Percentiles rank a stretch among this genome's conserved stretches.
phyloP scores from a whole-genome alignment of 2,797 vertebrate species.

The Capromys pilorides region DNA sequence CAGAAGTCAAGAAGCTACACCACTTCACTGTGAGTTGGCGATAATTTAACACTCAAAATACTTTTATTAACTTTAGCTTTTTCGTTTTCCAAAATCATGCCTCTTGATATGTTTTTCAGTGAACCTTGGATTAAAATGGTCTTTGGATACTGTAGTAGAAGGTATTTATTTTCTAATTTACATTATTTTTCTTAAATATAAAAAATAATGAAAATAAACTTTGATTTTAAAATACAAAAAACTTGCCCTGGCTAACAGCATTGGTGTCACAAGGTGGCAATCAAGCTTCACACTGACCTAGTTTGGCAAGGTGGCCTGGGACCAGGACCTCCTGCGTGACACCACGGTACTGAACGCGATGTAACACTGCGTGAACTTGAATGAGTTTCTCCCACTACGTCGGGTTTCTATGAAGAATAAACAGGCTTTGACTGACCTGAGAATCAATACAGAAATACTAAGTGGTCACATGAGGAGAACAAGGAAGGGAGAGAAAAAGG shows the following conservation, averaged over 20 bases:
- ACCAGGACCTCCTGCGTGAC: not conserved
- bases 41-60: constrained; percentile 41
- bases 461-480: not conserved
- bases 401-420: not conserved
- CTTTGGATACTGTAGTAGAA: constrained; percentile 52
- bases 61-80: constrained; percentile 40
- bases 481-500: not conserved
- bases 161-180: constrained; percentile 61
- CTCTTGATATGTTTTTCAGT: constrained; percentile 56
- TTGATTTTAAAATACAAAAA: constrained; percentile 67
- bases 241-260: not conserved
- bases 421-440: not conserved
- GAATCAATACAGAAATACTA: not conserved
- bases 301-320: not conserved
- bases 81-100: constrained; percentile 55
- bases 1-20: not conserved
- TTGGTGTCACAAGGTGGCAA: not conserved
- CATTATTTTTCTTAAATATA: constrained; percentile 54
- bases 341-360: not conserved
- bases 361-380: not conserved
- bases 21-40: constrained; percentile 25
- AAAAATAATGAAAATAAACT: constrained; percentile 71
- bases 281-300: not conserved
- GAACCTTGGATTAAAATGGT: constrained; percentile 50
- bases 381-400: not conserved